phyloP scores from a whole-genome alignment of 37 sponge, comb jelly and placozoan species.

The Crambe crambe region DNA sequence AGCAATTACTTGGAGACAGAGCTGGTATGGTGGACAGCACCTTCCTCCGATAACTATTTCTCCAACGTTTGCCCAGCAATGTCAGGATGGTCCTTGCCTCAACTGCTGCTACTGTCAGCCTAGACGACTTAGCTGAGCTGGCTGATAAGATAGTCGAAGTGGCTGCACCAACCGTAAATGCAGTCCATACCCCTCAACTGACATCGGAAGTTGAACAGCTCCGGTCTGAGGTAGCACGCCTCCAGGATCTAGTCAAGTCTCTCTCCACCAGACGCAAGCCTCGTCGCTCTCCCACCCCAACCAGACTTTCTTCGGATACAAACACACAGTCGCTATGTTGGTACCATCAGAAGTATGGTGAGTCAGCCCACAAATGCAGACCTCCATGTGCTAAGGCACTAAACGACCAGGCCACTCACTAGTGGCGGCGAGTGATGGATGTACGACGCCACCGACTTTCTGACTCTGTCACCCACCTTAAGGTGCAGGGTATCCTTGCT shows the following conservation, averaged over 20 bases:
- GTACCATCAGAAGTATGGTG: slow-evolving; percentile 34
- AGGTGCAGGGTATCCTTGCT: slow-evolving; percentile 28
- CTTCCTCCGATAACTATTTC: slow-evolving; percentile 51
- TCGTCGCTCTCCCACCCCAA: not conserved
- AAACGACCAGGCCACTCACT: slow-evolving; percentile 55
- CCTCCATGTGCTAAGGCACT: slow-evolving; percentile 21
- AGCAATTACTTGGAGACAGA: slow-evolving; percentile 58
- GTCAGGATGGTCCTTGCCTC: slow-evolving; percentile 71
- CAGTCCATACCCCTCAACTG: not conserved
- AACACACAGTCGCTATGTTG: slow-evolving; percentile 25
- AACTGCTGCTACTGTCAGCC: slow-evolving; percentile 10
- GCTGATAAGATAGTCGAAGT: slow-evolving; percentile 66
- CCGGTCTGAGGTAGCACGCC: slow-evolving; percentile 8
- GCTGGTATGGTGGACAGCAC: not conserved
- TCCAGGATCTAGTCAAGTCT: slow-evolving; percentile 6
- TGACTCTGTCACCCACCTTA: slow-evolving; percentile 22
- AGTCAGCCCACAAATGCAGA: slow-evolving; percentile 31
- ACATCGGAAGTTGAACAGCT: slow-evolving; percentile 34
- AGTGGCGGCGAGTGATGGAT: slow-evolving; percentile 59
- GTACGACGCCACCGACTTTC: slow-evolving; percentile 29
- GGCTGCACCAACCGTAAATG: slow-evolving; percentile 30
- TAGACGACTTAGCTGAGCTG: slow-evolving; percentile 47
- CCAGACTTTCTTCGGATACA: not conserved
- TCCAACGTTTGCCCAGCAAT: slow-evolving; percentile 63
- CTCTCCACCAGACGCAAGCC: not conserved